Evolutionary conservation across 2,797 vertebrate genomes (phyloP).

Genomic region (Hoplostethus mediterraneus): DNA sequence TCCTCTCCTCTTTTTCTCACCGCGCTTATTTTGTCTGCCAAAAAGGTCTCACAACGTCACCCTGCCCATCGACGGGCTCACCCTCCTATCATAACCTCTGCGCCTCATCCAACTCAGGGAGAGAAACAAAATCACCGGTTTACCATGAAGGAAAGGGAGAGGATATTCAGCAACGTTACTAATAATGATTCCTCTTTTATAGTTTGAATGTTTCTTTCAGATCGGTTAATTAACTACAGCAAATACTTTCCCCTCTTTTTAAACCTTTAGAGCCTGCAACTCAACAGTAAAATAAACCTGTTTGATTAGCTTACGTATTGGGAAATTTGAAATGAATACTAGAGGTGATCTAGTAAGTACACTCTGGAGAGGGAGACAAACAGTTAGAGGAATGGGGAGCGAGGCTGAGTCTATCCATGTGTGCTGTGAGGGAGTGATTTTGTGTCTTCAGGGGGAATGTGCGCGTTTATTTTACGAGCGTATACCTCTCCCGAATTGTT

Average conservation of each 20-base stretch:
- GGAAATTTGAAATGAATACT: conserved; percentile 47
- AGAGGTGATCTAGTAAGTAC: conserved; percentile 42
- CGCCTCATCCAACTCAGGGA: conserved; percentile 37
- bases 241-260: conserved; percentile 4
- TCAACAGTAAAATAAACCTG: conserved; percentile 59
- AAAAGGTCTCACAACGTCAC: conserved; percentile 57
- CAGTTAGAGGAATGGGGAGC: not conserved
- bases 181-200: conserved; percentile 26
- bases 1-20: conserved; percentile 59
- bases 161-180: not conserved
- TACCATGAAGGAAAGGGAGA: not conserved
- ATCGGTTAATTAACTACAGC: conserved; percentile 52
- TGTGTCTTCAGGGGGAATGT: not conserved
- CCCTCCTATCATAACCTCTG: conserved; percentile 39
- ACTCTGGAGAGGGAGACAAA: conserved; percentile 11
- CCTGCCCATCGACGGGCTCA: conserved; percentile 47
- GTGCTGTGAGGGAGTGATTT: not conserved
- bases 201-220: conserved; percentile 35
- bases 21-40: conserved; percentile 73
- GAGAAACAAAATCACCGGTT: conserved; percentile 7
- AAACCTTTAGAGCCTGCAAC: conserved; percentile 44
- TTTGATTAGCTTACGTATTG: conserved; percentile 57
- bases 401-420: conserved; percentile 12
- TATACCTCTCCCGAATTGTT: conserved; percentile 17
- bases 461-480: not conserved